phyloP scores from a whole-genome alignment of 2,888 invertebrate genomes.

The Luperina nickerlii region DNA sequence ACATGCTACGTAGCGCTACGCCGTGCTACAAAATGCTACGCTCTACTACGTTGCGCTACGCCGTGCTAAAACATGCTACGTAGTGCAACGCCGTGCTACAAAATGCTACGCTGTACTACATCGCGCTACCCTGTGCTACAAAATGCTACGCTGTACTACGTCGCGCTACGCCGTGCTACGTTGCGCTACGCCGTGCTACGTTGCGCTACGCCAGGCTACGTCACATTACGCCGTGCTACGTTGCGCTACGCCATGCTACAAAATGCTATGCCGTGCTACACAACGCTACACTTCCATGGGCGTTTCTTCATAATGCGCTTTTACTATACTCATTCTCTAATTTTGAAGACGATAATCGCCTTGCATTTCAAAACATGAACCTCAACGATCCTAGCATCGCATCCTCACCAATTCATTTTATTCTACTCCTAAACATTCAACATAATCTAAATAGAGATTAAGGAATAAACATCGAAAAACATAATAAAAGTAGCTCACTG shows the following conservation, averaged over 20 bases:
- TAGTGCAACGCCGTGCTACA: background rate
- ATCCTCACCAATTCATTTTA: background rate
- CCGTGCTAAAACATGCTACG: background rate
- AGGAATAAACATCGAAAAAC: conserved; percentile 50
- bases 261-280: background rate
- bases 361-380: background rate
- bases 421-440: background rate
- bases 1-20: background rate
- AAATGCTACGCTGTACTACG: background rate
- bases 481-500: conserved; percentile 45
- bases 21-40: background rate
- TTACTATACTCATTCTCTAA: background rate
- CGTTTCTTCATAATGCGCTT: background rate
- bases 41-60: background rate
- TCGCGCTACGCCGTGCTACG: background rate
- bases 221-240: background rate
- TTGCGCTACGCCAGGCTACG: background rate
- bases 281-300: background rate
- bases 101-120: background rate
- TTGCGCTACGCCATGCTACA: too few relatives aligned
- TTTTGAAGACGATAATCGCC: background rate
- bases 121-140: background rate
- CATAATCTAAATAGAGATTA: conserved; percentile 32
- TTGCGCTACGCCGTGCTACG: background rate
- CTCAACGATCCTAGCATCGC: background rate